Conservation (phyloP, 1,140 invertebrate genomes). For the Drosophila lacertosa region DNA sequence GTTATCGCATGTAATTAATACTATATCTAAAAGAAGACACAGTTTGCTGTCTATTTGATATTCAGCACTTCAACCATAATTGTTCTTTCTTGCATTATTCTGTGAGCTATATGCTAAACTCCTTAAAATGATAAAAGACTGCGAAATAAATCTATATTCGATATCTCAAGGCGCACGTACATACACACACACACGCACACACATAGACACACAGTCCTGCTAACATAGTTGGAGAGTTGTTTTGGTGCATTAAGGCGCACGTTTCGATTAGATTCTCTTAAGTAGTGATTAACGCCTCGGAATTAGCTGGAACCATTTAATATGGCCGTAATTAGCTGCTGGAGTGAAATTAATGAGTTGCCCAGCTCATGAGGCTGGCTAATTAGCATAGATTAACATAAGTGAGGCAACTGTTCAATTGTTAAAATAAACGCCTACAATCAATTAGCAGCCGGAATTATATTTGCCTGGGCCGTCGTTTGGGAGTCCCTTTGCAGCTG, state of each 20-base stretch:
- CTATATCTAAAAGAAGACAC: too few relatives aligned
- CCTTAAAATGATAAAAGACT: not conserved
- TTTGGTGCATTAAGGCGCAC: not conserved
- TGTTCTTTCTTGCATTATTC: too few relatives aligned
- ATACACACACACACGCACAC: not conserved
- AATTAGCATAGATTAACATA: conserved; percentile 48
- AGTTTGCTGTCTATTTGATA: too few relatives aligned
- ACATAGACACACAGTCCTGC: not conserved
- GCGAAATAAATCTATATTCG: not conserved
- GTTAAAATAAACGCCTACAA: conserved; percentile 36
- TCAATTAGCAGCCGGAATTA: conserved; percentile 11
- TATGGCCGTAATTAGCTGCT: conserved; percentile 18
- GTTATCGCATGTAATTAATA: not conserved
- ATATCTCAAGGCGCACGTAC: not conserved
- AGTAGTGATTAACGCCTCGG: conserved; percentile 16
- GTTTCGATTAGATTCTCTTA: not conserved
- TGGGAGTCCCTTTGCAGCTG: not conserved
- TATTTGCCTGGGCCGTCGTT: not conserved
- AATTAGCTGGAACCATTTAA: conserved; percentile 3
- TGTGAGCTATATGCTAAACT: too few relatives aligned
- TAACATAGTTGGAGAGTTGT: not conserved
- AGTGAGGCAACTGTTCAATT: conserved; percentile 23
- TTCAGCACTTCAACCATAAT: too few relatives aligned
- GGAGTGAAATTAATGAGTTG: conserved; percentile 20
- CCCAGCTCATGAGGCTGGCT: conserved; percentile 7